These are phyloP conservation scores for Pristiophorus japonicus DNA, from an alignment of 2,113 vertebrate species.

Conservation along the genomic window DNA sequence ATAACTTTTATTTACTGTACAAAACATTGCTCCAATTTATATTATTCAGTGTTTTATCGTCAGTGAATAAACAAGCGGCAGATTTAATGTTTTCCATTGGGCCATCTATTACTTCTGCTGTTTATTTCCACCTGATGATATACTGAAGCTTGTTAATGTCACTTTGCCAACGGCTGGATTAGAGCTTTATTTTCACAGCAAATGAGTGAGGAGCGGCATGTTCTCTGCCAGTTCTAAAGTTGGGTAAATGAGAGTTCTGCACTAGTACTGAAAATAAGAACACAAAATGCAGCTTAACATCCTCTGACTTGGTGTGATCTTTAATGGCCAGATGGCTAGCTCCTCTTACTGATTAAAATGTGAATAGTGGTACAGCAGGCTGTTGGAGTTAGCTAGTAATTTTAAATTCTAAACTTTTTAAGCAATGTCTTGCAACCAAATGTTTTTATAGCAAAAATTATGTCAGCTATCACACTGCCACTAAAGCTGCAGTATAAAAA, in stretches of 20 bases:
- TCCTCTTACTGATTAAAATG: neutral
- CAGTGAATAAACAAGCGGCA: neutral
- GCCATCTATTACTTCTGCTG: neutral
- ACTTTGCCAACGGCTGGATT: neutral
- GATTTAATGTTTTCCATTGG: neutral
- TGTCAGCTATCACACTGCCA: neutral
- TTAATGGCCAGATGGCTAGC: neutral
- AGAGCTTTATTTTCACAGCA: conserved; percentile 21
- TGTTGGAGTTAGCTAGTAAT: neutral
- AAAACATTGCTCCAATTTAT: no score
- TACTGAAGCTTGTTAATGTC: neutral
- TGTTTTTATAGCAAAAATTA: neutral
- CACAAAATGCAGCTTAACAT: neutral
- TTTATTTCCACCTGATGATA: neutral
- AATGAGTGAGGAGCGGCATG: neutral
- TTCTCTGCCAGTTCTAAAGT: neutral
- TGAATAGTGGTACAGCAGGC: neutral
- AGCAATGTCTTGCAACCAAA: neutral
- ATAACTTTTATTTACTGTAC: no score
- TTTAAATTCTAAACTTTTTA: neutral
- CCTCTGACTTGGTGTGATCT: neutral
- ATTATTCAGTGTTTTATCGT: no score
- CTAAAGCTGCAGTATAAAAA: neutral
- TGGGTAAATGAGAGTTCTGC: neutral
- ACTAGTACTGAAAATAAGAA: conserved; percentile 5